Conservation (phyloP, 2,797 vertebrate genomes). For the Buphagus erythrorhynchus region DNA sequence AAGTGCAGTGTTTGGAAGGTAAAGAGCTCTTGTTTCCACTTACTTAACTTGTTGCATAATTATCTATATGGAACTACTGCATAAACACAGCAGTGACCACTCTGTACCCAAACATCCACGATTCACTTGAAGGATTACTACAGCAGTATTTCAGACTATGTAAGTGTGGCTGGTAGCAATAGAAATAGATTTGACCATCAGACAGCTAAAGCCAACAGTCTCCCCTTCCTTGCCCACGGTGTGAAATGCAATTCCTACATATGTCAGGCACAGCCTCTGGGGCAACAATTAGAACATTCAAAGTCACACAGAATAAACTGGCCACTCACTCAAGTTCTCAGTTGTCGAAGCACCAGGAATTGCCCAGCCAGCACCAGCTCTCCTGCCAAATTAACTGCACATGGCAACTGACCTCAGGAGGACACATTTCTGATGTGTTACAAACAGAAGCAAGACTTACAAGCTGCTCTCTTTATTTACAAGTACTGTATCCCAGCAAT, state of each 20-base stretch:
- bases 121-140: neutral
- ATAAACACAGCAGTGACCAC: neutral
- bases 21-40: conserved; percentile 31
- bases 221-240: neutral
- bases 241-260: neutral
- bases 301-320: neutral
- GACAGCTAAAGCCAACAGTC: neutral
- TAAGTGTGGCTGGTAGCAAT: neutral
- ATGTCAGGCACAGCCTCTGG: neutral
- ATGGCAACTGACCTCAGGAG: neutral
- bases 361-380: neutral
- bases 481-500: neutral
- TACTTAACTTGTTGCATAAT: conserved; percentile 32
- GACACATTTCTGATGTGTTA: neutral
- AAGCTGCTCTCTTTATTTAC: conserved; percentile 6
- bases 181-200: neutral
- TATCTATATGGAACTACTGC: neutral
- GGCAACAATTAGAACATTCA: neutral
- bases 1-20: conserved; percentile 2
- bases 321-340: neutral
- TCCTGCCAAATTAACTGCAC: conserved; percentile 5
- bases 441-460: conserved; percentile 9
- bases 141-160: neutral
- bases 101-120: neutral
- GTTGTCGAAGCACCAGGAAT: neutral